phyloP scores from a whole-genome alignment of 2,888 invertebrate species.

The Apotomis turbidana region DNA sequence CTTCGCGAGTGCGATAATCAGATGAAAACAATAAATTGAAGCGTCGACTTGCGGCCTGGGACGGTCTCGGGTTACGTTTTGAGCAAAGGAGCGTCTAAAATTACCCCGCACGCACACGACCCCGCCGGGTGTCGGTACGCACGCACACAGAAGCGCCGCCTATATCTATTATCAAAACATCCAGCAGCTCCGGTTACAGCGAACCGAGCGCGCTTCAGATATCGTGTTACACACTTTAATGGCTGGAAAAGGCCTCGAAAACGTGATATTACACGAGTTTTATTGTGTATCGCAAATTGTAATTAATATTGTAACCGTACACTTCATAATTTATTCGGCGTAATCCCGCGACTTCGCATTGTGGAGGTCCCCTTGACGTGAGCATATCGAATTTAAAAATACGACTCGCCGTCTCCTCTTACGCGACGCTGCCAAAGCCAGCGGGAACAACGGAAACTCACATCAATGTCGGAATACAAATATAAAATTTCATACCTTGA shows the following conservation, averaged over 20 bases:
- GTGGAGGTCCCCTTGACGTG: slow-evolving; percentile 61
- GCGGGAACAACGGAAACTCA: slow-evolving; percentile 72
- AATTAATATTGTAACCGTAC: slow-evolving; percentile 81
- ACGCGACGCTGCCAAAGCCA: slow-evolving; percentile 78
- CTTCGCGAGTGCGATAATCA: slow-evolving; percentile 70
- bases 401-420: slow-evolving; percentile 75
- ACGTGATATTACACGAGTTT: slow-evolving; percentile 83
- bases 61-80: slow-evolving; percentile 81
- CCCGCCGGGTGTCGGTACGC: slow-evolving; percentile 62
- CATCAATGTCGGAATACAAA: slow-evolving; percentile 60
- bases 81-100: slow-evolving; percentile 84
- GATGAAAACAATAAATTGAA: slow-evolving; percentile 82
- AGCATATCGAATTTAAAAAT: slow-evolving; percentile 80
- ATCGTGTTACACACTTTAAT: slow-evolving; percentile 84
- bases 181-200: slow-evolving; percentile 81
- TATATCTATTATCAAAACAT: slow-evolving; percentile 85
- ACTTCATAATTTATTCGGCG: slow-evolving; percentile 77
- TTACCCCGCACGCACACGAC: slow-evolving; percentile 79
- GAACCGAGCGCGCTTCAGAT: slow-evolving; percentile 83
- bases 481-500: slow-evolving; percentile 84
- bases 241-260: slow-evolving; percentile 84
- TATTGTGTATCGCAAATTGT: slow-evolving; percentile 82
- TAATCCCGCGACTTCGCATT: slow-evolving; percentile 67
- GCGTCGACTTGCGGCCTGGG: slow-evolving; percentile 82
- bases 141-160: slow-evolving; percentile 70